Conservation (phyloP, 2,797 vertebrate species). For the Balearica regulorum region DNA sequence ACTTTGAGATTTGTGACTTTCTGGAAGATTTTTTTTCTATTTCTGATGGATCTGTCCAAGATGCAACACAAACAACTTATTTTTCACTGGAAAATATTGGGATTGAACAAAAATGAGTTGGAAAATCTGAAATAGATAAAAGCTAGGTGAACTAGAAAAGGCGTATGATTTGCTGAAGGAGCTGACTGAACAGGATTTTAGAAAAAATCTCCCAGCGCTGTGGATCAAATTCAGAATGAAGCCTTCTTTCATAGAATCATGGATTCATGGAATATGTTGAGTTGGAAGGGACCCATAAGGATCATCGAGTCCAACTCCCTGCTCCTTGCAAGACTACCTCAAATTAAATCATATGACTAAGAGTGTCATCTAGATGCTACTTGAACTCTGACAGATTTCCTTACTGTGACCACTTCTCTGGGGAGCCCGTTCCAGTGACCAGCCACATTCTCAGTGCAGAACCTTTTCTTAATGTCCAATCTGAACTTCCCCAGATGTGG, state of each 20-base stretch:
- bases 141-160: background rate
- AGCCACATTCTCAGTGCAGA: accelerated
- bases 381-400: background rate
- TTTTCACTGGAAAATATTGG: background rate
- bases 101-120: background rate
- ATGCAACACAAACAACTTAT: background rate
- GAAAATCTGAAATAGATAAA: background rate
- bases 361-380: background rate
- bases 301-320: background rate
- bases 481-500: background rate
- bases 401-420: background rate
- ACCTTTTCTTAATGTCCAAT: background rate
- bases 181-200: background rate
- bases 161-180: background rate
- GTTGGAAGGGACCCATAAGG: background rate
- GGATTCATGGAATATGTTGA: background rate
- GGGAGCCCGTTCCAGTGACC: background rate
- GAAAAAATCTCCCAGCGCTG: background rate
- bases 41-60: background rate
- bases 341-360: background rate
- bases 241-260: background rate
- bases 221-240: background rate
- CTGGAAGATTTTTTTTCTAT: background rate
- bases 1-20: background rate
- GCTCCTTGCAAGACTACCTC: background rate